Evolutionary conservation across 2,113 vertebrate genomes (phyloP), one percentile per base, ranked within the genome.

Genomic region (Brachionichthys hirsutus): DNA sequence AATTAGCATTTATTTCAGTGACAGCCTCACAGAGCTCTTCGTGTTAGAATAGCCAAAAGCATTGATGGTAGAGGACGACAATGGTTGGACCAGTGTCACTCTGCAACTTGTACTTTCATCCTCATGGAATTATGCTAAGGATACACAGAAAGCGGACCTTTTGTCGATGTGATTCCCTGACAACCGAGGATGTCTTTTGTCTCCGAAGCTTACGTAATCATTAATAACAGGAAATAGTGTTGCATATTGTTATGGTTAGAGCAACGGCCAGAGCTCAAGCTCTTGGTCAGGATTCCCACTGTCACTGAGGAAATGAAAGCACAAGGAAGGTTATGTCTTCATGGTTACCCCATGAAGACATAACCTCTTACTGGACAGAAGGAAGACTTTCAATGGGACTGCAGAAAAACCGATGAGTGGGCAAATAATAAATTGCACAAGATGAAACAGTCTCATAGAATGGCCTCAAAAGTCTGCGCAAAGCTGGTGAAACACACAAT

Each of bases 271-370:
- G 55, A 77, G 72, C 77, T 76, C 70, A 70, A 70, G 77, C 54
- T 65, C 63, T 81, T 73, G 58, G 65, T 84, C 81, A 78, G 77
- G 73, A 77, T 85, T 87, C 80, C 85, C 80, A 88, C 76, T 69
- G 85, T 78, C 75, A 78, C 68, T 67, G 78, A 89, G 87, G 82
- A 89, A 88, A 87, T 81, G 75, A 88, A 83, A 87, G 83, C 80
- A 78, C 19, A 73, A 69, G 72, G 80, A 75, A 69, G 73, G 70
- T 80, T n/a, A n/a, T n/a, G 67, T 84, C 77, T 84, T 84, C 82
- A 87, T 79, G 77, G 82, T 81, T 66, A 70, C 76, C 60, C 61
- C 67, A 71, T 73, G 60, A 56, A 60, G 74, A 84, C 82, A 87
- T 69, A 81, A 85, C 83, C 83, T 86, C 76, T 77, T 64, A 59